Evolutionary conservation across 2,113 vertebrate species (phyloP), one percentile per base, ranked within the genome.

Genomic region (Hemibagrus wyckioides): DNA sequence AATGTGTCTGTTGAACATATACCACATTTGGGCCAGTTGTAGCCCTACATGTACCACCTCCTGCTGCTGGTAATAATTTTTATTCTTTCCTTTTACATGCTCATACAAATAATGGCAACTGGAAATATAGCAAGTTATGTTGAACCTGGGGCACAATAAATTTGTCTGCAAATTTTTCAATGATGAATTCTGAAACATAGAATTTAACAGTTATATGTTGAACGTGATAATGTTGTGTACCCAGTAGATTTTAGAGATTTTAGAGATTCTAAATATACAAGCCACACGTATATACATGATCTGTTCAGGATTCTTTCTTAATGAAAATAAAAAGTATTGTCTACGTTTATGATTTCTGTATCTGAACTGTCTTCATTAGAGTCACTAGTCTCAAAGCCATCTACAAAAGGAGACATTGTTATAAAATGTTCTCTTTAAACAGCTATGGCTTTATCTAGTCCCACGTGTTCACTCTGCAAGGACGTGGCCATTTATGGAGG

Each of bases 401-500:
- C 30, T 21, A 44, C 44, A 17, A 85, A 76, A 41, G 50, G 21
- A 59, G 36, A 48, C 48, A 50, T 33, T 21, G 44, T 67, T 25
- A 54, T 80, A 59, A 59, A 83, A 61, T 61, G 17, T 8, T 36
- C 17, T 8, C 41, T 77, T 50, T 23, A 65, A 52, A 15, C 30
- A 36, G 36, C 67, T 28, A 36, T 8, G 44, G 77, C 9, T 85
- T 77, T 61, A 83, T 59, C 33, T 33, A 56, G 41, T 61, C 21
- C 56, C 76, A 9, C 19, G 23, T 57, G 33, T 41, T 23, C 48
- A 14, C 28, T 44, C 73, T 75, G 25, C 76, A 82, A 65, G 48
- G n/a, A 63, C 36, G 65, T 67, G 59, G 36, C 86, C 56, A 56
- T 83, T 67, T 71, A 88, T 48, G 63, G 33, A 57, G 21, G 81